A percentile compares a stretch with the other conserved stretches of the same genome.
phyloP scores from a whole-genome alignment of 1,140 invertebrate genomes.

The Trichogramma pretiosum region DNA sequence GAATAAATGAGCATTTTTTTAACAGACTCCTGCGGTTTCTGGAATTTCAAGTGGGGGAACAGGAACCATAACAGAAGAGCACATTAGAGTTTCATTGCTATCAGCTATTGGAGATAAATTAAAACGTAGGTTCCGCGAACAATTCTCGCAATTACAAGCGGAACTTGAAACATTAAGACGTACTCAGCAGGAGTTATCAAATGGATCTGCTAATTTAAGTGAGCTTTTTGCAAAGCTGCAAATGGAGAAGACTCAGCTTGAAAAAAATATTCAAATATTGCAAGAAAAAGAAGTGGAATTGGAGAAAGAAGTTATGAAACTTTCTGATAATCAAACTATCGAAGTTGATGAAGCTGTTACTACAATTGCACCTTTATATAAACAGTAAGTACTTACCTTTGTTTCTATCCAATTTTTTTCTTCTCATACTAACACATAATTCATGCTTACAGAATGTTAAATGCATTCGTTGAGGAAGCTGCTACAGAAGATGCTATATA shows the following conservation, averaged over 20 bases:
- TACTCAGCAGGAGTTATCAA: slow-evolving; percentile 79
- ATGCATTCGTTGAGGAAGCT: slow-evolving; percentile 94
- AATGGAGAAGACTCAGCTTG: slow-evolving; percentile 75
- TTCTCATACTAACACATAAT: slow-evolving; percentile 1
- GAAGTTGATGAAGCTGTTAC: slow-evolving; percentile 95
- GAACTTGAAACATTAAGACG: slow-evolving; percentile 84
- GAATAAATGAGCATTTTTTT: too few species aligned
- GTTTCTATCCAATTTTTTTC: background rate
- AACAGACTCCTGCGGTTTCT: slow-evolving; percentile 43
- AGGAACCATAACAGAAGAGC: slow-evolving; percentile 88
- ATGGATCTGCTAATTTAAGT: slow-evolving; percentile 77
- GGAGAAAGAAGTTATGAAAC: slow-evolving; percentile 67
- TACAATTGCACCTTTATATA: slow-evolving; percentile 91
- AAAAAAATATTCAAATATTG: slow-evolving; percentile 74
- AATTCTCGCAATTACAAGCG: slow-evolving; percentile 80
- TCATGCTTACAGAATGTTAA: slow-evolving; percentile 63
- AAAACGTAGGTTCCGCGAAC: slow-evolving; percentile 74
- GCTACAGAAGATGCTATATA: slow-evolving; percentile 98
- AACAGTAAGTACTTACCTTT: slow-evolving; percentile 68
- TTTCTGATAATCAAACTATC: slow-evolving; percentile 70
- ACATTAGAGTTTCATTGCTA: slow-evolving; percentile 85
- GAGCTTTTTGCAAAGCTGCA: slow-evolving; percentile 72
- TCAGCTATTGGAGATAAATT: slow-evolving; percentile 94
- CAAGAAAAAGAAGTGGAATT: slow-evolving; percentile 82
- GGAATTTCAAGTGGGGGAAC: slow-evolving; percentile 44